Evolutionary conservation across 2,888 invertebrate species (phyloP), one percentile per base, ranked within the genome.

Genomic region (Ophraella communa): DNA sequence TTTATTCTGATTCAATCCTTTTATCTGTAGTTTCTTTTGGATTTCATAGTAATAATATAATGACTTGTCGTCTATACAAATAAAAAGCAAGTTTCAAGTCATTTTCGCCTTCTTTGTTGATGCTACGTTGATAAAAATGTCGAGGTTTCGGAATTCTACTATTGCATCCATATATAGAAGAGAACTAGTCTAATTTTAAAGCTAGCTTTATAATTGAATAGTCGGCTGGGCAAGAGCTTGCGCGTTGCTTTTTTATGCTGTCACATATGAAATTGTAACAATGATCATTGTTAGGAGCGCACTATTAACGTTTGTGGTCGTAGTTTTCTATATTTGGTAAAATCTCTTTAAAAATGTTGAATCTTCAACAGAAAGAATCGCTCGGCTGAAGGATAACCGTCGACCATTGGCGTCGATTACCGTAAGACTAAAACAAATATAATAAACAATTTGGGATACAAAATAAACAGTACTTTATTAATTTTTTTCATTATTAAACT

Each of bases 201-300:
- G 21, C 59, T 24, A 59, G 59, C 51, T 39, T 51, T 59, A 51
- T 59, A 59, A 59, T 59, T 59, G 59, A 59, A 59, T 59, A 59
- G 51, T 51, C 51, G 51, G 47, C 49, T 51, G 27, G n/a, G 49
- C 49, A 27, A 51, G 49, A 51, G 17, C 24, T 17, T 51, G 24
- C 49, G 49, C 49, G 33, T 35, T 53, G 39, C 52, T 53, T 53
- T 62, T 35, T 54, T 39, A 49, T n/a, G 14, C 52, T 61, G 57
- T 52, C 61, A 57, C 33, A 62, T 51, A 53, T 52, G 61, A 65
- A 65, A 61, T 53, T 23, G 52, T 65, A 61, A 65, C 65, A 65
- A 65, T 65, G 57, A 57, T 61, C 65, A 61, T 65, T 65, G 65
- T 65, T 65, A 57, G 61, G 47, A 63, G 30, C n/a, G n/a, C 61